Base-by-base conservation (phyloP, 2,113 vertebrate species). In the Nothobranchius kuhntae region DNA sequence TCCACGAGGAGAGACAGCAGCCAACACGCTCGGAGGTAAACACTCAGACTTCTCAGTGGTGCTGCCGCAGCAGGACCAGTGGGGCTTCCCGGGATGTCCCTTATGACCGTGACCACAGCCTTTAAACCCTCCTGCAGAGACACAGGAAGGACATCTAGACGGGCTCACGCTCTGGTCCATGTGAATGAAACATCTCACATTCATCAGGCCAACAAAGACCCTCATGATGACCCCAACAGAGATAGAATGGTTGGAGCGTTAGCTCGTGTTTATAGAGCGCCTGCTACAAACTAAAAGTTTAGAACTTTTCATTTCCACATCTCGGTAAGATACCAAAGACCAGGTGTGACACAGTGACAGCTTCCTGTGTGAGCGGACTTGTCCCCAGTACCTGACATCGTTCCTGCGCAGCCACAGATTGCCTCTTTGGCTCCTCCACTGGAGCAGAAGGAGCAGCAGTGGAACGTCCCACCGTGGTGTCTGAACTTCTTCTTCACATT, bases 361-460 rank as follows among this genome's bases (percentile, higher is more conserved):
- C 9, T 42, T 8, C 40, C 7, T 42, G 40, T 42, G 1, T 42
- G 10, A 45, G 44, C 9, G 11, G 38, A n/a, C 30, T n/a, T 30
- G 9, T 48, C 3, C 48, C 2, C 15, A 1, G 26, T 51, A 99
- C 96, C 97, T 87, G 96, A 95, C 96, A 98, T 98, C 65, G 94
- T 94, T 8, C 96, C 96, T 0, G 94, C 83, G 61, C 96, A 98
- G 59, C 94, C 95, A 60, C 96, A 99, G 59, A 87, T 93, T 40
- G 93, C 94, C 0, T 93, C 91, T 68, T 97, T 98, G 84, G 94
- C 90, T 4, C 97, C 97, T 48, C 94, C 93, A 0, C 96, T 96
- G 61, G 97, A 98, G 84, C 96, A 98, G 93, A 99, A 98, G 0
- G 94, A 92, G 83, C 96, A 98, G 90, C 96, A 98, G 88, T 98